These are phyloP conservation scores for Lepidonotus clava DNA, from an alignment of 2,888 invertebrate species.

Conservation along the genomic window DNA sequence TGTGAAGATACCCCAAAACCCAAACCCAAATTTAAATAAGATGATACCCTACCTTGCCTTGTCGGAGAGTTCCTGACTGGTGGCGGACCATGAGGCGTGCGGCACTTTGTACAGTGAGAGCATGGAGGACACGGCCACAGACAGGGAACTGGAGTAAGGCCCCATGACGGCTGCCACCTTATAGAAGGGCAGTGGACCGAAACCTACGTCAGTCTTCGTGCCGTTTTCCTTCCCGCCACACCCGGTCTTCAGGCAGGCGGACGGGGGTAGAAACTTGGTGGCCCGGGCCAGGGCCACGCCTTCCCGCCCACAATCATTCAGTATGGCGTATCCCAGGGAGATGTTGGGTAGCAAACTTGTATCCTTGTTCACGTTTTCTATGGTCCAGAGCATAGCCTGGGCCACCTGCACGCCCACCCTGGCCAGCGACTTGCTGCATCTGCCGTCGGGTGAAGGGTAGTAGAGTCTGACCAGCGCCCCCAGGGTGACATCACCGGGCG, in stretches of 20 bases:
- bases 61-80: slow-evolving; percentile 32
- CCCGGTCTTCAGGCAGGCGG: background rate
- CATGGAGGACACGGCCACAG: slow-evolving; percentile 21
- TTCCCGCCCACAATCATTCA: slow-evolving; percentile 49
- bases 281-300: slow-evolving; percentile 21
- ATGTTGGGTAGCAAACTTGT: slow-evolving; percentile 39
- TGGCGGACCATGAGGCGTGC: slow-evolving; percentile 11
- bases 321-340: slow-evolving; percentile 37
- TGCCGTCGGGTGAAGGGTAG: background rate
- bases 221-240: background rate
- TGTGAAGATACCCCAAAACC: too few species aligned
- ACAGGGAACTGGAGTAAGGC: slow-evolving; percentile 38
- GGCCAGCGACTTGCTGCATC: slow-evolving; percentile 14
- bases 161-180: slow-evolving; percentile 27
- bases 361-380: slow-evolving; percentile 34
- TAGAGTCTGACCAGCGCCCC: slow-evolving; percentile 7
- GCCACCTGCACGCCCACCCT: slow-evolving; percentile 39
- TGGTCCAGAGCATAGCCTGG: slow-evolving; percentile 23
- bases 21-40: background rate
- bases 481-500: slow-evolving; percentile 31
- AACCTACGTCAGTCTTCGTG: too few species aligned
- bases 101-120: slow-evolving; percentile 19
- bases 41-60: background rate
- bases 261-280: slow-evolving; percentile 12
- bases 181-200: slow-evolving; percentile 8